Conservation (phyloP, 1,140 invertebrate species). For the Cephus cinctus region DNA sequence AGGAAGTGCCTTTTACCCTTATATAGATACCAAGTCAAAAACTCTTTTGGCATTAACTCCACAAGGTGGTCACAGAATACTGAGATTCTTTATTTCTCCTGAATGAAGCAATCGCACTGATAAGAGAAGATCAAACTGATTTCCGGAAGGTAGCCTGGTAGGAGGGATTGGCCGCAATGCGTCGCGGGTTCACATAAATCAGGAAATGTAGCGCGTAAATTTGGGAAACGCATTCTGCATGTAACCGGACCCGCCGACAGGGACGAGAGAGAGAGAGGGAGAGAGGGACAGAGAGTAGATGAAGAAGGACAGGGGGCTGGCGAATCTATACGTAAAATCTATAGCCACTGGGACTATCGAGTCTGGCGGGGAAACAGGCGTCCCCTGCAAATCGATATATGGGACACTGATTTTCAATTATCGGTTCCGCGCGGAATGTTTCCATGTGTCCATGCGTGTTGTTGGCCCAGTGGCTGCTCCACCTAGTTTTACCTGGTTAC, state of each 20-base stretch:
- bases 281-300: background rate
- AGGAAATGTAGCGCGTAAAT: constrained; percentile 15
- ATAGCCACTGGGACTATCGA: constrained; percentile 24
- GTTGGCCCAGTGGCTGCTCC: too few species aligned
- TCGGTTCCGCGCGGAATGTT: constrained; percentile 40
- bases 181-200: constrained; percentile 12
- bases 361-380: too few species aligned
- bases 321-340: too few species aligned
- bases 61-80: too few species aligned
- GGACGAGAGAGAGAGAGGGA: constrained; percentile 21
- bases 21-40: too few species aligned
- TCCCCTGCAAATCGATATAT: constrained; percentile 45
- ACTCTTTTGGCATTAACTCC: too few species aligned
- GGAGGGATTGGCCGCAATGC: background rate
- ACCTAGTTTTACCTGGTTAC: too few species aligned
- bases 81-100: too few species aligned
- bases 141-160: too few species aligned
- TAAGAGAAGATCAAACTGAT: too few species aligned
- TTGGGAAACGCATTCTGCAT: constrained; percentile 6
- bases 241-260: constrained; percentile 13
- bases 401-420: constrained; percentile 55
- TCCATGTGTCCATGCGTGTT: constrained; percentile 20
- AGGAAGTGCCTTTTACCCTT: background rate
- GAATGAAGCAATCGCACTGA: too few species aligned
- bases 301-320: background rate